A percentile compares a stretch with the other conserved stretches of the same genome.
These are phyloP conservation scores for Ammodytes dubius DNA, from an alignment of 2,113 vertebrate genomes.

Conservation along the genomic window DNA sequence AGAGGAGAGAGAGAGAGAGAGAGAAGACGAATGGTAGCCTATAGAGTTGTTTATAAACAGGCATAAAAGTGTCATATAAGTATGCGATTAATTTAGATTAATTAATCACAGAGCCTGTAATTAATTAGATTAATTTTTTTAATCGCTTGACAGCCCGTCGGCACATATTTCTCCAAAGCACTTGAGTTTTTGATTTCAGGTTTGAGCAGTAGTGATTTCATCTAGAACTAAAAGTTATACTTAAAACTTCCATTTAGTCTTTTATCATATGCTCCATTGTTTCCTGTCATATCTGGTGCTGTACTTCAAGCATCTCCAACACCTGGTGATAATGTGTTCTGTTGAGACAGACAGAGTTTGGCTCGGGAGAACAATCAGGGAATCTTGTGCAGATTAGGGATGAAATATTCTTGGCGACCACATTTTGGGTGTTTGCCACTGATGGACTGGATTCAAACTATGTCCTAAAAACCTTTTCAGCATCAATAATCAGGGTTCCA, in stretches of 20 bases:
- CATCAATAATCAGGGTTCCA: background rate
- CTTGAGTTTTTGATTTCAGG: background rate
- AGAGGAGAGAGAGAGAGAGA: too few relatives aligned
- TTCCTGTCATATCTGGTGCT: background rate
- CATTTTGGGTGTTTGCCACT: conserved; percentile 26
- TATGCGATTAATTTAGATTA: too few relatives aligned
- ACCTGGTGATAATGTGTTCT: conserved; percentile 15
- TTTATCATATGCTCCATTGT: background rate
- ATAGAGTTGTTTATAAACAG: too few relatives aligned
- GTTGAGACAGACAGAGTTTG: conserved; percentile 3
- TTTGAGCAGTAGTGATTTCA: background rate
- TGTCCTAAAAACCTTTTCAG: conserved; percentile 13
- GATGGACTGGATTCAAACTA: conserved; percentile 37
- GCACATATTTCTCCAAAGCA: background rate
- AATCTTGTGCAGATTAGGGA: background rate
- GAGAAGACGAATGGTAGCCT: too few relatives aligned
- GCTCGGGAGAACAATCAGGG: background rate
- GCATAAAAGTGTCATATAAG: too few relatives aligned
- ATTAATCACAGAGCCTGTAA: too few relatives aligned
- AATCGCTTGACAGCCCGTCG: too few relatives aligned
- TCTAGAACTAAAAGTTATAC: background rate
- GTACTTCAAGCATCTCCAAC: background rate
- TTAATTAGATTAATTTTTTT: too few relatives aligned
- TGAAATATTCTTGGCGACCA: conserved; percentile 31
- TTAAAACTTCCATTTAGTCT: background rate